Evolutionary conservation across 92 coral and sea anemone species (phyloP), one percentile per base, ranked within the genome.

Genomic region (Palythoa heliodiscus): DNA sequence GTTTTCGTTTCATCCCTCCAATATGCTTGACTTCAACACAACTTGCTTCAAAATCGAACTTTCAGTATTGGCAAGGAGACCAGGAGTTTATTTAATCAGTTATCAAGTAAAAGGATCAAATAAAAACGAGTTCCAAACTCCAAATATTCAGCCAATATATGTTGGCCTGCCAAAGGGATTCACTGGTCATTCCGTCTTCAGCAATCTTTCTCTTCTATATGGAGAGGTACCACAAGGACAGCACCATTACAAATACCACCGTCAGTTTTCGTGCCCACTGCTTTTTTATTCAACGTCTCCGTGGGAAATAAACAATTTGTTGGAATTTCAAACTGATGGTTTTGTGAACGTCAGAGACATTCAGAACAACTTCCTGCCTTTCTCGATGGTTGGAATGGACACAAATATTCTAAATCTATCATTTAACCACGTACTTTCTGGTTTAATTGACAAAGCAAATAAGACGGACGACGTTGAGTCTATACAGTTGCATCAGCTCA

Each of bases 161-260:
- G 85, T 70, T 39, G 53, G 61, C 12, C 29, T 54, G 20, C 87
- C 75, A 22, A 61, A 75, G 29, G 7, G 25, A 5, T 25, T 22
- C 7, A 40, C 29, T 13, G 25, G 23, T 14, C 15, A 64, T 14
- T 52, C 86, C 7, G n/a, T 80, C 12, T 39, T 54, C 38, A 25
- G 75, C 50, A 71, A 52, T 3, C 22, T 35, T 12, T 61, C 54
- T 29, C 78, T 89, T 1, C 67, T 47, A 24, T 52, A 20, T 5
- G 87, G 71, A 6, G 89, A 74, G 64, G 61, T 89, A 16, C 92
- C 89, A 17, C 24, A 11, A 6, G 92, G 92, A 11, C 54, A 85
- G 52, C 50, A 80, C 52, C 17, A 80, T 20, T 29, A 73, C n/a
- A 16, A 25, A 35, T 35, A 73, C 17, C 54, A 66, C 1, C 17